A percentile compares a stretch with the other conserved stretches of the same genome.
Conservation (phyloP, 2,797 vertebrate species). For the Manis crassicaudata region DNA sequence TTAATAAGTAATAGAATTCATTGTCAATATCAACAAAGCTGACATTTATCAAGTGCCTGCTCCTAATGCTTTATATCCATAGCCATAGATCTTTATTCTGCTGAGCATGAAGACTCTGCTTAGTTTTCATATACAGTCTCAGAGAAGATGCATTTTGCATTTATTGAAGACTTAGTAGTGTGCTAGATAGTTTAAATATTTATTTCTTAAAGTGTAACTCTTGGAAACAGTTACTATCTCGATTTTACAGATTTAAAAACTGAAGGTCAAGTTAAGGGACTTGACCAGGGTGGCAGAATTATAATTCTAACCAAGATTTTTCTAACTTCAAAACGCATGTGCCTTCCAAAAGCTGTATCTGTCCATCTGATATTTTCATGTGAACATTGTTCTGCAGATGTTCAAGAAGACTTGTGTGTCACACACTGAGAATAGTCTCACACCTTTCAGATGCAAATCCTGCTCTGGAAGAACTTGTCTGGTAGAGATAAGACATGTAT, state of each 20-base stretch:
- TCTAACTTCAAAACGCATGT: neutral
- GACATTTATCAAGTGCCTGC: neutral
- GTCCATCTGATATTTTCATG: neutral
- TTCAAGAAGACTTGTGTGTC: neutral
- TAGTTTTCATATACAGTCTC: neutral
- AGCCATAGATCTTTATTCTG: neutral
- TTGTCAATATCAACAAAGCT: neutral
- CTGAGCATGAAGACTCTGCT: neutral
- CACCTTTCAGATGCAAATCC: neutral
- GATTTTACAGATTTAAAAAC: constrained; percentile 1
- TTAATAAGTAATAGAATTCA: neutral
- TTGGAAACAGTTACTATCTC: neutral
- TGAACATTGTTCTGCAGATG: neutral
- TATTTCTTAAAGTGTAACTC: neutral
- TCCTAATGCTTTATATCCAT: neutral
- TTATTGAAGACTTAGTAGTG: neutral
- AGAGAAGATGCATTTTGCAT: neutral
- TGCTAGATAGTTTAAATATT: neutral
- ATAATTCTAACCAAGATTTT: constrained; percentile 24
- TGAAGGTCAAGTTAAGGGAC: neutral
- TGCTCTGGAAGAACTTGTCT: neutral
- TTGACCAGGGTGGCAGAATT: neutral
- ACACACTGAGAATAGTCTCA: neutral
- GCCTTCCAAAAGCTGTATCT: neutral
- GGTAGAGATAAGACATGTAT: neutral